These are phyloP conservation scores for Cuniculus paca DNA, from an alignment of 2,797 vertebrate genomes.

Conservation along the genomic window DNA sequence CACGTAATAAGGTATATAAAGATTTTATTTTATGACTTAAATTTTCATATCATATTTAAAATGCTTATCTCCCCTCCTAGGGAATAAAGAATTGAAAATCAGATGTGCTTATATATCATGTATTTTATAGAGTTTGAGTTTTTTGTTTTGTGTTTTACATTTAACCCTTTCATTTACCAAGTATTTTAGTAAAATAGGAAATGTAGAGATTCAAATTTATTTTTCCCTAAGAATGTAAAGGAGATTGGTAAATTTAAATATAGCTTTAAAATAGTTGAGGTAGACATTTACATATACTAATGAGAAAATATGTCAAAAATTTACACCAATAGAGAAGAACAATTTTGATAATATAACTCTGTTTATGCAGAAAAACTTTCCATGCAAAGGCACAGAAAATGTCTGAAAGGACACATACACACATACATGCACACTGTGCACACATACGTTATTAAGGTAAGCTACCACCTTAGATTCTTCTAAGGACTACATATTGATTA, in stretches of 20 bases:
- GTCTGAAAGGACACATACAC: neutral
- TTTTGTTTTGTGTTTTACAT: conserved; percentile 2
- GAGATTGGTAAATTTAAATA: neutral
- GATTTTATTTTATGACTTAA: conserved; percentile 52
- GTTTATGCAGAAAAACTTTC: neutral
- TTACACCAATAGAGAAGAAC: neutral
- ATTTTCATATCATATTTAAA: conserved; percentile 53
- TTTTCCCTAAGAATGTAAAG: neutral
- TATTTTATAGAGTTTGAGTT: neutral
- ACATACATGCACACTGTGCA: neutral
- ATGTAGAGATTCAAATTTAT: neutral
- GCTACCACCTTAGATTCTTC: neutral
- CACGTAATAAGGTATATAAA: neutral
- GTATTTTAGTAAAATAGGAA: neutral
- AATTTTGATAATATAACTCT: neutral
- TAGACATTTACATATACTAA: neutral
- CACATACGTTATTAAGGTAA: neutral
- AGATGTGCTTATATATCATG: neutral
- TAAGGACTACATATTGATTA: neutral
- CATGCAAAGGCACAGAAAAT: neutral
- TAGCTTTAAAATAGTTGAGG: neutral
- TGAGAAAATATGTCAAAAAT: neutral
- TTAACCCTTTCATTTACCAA: conserved; percentile 36
- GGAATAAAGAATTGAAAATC: neutral
- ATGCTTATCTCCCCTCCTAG: neutral